Evolutionary conservation across 2,797 vertebrate species (phyloP).

Genomic region (Dipus sagitta): DNA sequence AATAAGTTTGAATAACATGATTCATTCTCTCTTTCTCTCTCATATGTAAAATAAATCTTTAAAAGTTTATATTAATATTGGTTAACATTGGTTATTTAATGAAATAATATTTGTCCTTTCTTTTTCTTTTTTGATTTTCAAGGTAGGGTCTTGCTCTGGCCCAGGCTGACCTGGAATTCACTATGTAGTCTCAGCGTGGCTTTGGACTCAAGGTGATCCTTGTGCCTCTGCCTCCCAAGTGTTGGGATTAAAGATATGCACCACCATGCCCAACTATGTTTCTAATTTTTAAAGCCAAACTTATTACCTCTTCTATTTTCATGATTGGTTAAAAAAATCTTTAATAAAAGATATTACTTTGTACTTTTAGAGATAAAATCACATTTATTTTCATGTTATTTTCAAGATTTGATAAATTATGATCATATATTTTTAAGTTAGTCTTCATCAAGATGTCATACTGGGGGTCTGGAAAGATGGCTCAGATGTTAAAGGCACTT

Average conservation of each 20-base stretch:
- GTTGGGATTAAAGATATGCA: too few species aligned
- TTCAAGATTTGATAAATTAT: not conserved
- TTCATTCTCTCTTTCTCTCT: not conserved
- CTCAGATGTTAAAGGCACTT: too few species aligned
- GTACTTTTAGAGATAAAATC: not conserved
- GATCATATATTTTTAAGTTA: constrained; percentile 2
- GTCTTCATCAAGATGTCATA: constrained; percentile 65
- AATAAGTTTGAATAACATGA: too few species aligned
- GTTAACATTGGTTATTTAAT: not conserved
- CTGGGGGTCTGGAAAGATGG: not conserved
- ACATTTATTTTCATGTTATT: constrained; percentile 54
- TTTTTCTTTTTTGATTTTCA: not conserved
- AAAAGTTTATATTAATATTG: constrained; percentile 46
- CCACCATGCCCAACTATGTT: too few species aligned
- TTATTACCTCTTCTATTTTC: constrained; percentile 22
- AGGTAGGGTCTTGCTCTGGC: too few species aligned
- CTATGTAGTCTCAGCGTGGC: too few species aligned
- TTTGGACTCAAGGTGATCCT: too few species aligned
- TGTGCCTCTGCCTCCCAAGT: too few species aligned
- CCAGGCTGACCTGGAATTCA: too few species aligned
- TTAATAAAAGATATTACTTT: not conserved
- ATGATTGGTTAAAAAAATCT: constrained; percentile 18
- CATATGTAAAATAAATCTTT: too few species aligned
- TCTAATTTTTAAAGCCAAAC: not conserved
- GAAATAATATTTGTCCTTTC: constrained; percentile 55